These are phyloP conservation scores for Serranus cabrilla DNA, from an alignment of 2,797 vertebrate genomes.

Conservation along the genomic window DNA sequence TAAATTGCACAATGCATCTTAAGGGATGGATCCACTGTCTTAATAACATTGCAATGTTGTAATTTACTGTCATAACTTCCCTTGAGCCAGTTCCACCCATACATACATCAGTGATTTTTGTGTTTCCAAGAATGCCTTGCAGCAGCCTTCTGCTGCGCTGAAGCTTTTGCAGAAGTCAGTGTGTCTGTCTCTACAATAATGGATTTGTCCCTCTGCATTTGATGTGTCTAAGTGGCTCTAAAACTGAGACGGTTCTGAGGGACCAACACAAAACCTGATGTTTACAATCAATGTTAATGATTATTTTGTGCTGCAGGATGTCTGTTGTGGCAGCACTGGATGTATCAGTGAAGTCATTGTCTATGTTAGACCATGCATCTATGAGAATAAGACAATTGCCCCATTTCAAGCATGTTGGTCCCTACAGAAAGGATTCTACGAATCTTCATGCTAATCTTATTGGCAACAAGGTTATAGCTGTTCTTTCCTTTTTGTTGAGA, in stretches of 20 bases:
- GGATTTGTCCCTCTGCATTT: not conserved
- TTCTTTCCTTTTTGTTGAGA: not conserved
- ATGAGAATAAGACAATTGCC: conserved; percentile 2
- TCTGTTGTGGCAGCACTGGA: not conserved
- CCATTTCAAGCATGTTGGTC: not conserved
- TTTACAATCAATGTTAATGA: conserved; percentile 38
- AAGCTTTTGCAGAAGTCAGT: conserved; percentile 11
- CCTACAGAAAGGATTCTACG: not conserved
- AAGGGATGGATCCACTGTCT: not conserved
- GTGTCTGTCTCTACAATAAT: not conserved
- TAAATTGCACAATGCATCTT: conserved; percentile 31
- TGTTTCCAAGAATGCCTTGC: conserved; percentile 41
- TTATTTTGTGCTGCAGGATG: conserved; percentile 8
- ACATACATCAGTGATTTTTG: conserved; percentile 1
- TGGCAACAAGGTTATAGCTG: not conserved
- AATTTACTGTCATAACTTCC: conserved; percentile 6
- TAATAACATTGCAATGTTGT: conserved; percentile 11
- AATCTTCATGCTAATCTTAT: not conserved
- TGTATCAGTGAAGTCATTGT: conserved; percentile 2
- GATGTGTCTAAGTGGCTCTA: not conserved
- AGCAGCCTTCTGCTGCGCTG: not conserved
- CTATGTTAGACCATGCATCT: not conserved
- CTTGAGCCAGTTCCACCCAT: not conserved
- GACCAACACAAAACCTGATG: conserved; percentile 12
- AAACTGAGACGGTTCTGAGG: conserved; percentile 12